Percentiles rank a stretch among this genome's conserved stretches.
Conservation (phyloP, 1,140 invertebrate species). For the Achroia grisella region DNA sequence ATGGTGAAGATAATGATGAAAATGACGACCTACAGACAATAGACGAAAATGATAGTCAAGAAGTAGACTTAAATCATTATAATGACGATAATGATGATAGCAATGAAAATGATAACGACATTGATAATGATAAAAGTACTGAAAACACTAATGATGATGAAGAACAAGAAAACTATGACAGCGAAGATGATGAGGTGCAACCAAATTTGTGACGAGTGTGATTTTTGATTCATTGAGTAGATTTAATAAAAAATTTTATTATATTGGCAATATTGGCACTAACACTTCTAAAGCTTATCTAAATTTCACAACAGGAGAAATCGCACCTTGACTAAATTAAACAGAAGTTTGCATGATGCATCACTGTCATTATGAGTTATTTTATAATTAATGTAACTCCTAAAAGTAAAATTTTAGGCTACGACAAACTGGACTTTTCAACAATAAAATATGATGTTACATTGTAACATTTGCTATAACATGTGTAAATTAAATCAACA, state of each 20-base stretch:
- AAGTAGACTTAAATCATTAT: background rate
- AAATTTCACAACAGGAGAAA: background rate
- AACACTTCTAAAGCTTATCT: slow-evolving; percentile 27
- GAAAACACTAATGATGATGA: slow-evolving; percentile 25
- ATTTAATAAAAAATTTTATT: too few species aligned
- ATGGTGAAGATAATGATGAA: slow-evolving; percentile 25
- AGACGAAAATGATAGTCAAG: slow-evolving; percentile 4
- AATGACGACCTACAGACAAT: slow-evolving; percentile 29
- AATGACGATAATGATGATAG: background rate
- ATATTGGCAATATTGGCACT: too few species aligned
- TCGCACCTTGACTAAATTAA: too few species aligned
- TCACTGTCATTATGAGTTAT: too few species aligned
- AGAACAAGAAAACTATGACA: slow-evolving; percentile 23
- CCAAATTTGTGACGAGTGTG: slow-evolving; percentile 25
- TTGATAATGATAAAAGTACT: slow-evolving; percentile 19
- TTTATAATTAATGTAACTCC: too few species aligned
- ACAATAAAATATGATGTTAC: background rate
- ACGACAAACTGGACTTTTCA: background rate
- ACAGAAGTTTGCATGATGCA: too few species aligned
- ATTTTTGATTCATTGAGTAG: background rate
- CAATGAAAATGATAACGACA: background rate
- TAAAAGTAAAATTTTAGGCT: too few species aligned
- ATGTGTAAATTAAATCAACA: background rate
- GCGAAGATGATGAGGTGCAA: slow-evolving; percentile 20
- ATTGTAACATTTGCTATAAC: too few species aligned